Evolutionary conservation across 2,888 invertebrate genomes (phyloP), one percentile per base, ranked within the genome.

Genomic region (Dolichomitus sp.): DNA sequence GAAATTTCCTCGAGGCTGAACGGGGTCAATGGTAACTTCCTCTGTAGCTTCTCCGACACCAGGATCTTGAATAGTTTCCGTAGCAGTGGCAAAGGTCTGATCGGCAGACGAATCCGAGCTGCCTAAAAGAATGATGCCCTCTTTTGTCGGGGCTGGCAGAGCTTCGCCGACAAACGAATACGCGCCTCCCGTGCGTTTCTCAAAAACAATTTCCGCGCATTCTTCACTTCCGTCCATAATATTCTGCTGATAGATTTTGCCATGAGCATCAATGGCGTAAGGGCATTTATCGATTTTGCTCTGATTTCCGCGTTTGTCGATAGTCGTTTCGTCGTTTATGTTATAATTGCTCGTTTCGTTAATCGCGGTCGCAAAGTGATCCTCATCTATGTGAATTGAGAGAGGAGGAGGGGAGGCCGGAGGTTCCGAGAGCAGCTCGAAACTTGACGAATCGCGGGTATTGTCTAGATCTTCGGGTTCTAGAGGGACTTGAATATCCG

Each of bases 341-440:
- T 84, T 82, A 40, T 76, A 78, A 50, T 82, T 42, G 48, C 69
- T 82, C 30, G 74, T 19, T 19, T 76, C 76, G n/a, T 80, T 81
- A 7, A 77, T 73, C 0, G 73, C 66, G 2, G 74, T 48, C 1
- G 81, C 77, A 17, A 87, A 88, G 54, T 88, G 87, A 63, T 87
- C 85, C 42, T 88, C 87, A 66, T 85, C 79, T 48, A 88, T 84
- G 66, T 75, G 82, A n/a, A 87, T 86, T 0, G 80, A 87, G 9
- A 80, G 54, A 30, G 86, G 45, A 1, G 86, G 45, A 1, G 86
- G 82, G 6, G 88, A 84, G 9, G 61, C 4, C 0, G 80, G 42
- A 0, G 83, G 79, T n/a, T 87, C 88, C 0, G 88, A 85, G 7
- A 88, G 33, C 6, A 87, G 50, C 37, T 88, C 88, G 69, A 87